These are phyloP conservation scores for Alviniconcha strummeri DNA, from an alignment of 2,888 invertebrate genomes.

Conservation along the genomic window DNA sequence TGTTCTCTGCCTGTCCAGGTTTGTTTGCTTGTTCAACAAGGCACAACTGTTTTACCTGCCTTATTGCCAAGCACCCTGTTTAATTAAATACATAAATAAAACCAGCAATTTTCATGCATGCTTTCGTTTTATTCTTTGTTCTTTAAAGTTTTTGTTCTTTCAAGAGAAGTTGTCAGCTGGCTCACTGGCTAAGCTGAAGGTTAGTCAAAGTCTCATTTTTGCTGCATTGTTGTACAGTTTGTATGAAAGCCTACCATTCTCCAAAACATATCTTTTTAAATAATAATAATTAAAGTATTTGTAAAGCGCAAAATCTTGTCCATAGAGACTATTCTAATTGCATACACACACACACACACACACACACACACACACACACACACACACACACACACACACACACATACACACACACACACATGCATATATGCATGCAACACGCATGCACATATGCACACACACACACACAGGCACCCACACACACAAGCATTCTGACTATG, in stretches of 20 bases:
- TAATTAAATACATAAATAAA: too few species aligned
- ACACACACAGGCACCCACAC: slow-evolving; percentile 11
- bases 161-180: too few species aligned
- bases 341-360: neutral
- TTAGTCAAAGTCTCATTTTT: neutral
- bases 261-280: neutral
- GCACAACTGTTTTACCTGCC: too few species aligned
- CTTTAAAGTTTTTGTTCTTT: too few species aligned
- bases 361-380: slow-evolving; percentile 2
- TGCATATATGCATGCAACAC: neutral
- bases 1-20: too few species aligned
- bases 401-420: neutral
- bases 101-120: too few species aligned
- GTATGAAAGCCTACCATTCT: neutral
- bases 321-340: neutral
- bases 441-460: neutral
- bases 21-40: too few species aligned
- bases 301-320: neutral
- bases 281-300: neutral
- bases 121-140: too few species aligned
- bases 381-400: neutral
- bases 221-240: neutral
- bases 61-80: too few species aligned
- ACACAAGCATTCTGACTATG: neutral
- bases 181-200: too few species aligned